Percentiles rank a stretch among this genome's conserved stretches.
phyloP scores from a whole-genome alignment of 2,888 invertebrate genomes.

The Perdita meconis region DNA sequence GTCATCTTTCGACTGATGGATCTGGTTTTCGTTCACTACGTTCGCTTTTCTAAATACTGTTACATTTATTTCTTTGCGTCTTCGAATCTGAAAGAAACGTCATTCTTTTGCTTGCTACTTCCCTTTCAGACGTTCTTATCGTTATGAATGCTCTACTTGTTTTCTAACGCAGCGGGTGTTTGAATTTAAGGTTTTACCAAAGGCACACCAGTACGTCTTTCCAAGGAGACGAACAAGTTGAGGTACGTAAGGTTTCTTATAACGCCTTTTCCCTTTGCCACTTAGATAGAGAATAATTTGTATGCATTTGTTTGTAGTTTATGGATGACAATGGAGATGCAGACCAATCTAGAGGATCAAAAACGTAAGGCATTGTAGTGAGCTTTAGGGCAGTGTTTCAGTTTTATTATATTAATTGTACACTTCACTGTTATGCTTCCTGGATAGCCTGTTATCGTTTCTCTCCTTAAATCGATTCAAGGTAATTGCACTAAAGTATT shows the following conservation, averaged over 20 bases:
- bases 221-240: slow-evolving; percentile 79
- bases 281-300: neutral
- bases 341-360: slow-evolving; percentile 70
- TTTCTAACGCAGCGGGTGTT: slow-evolving; percentile 22
- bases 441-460: slow-evolving; percentile 80
- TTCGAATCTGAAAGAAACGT: no score
- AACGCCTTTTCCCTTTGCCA: neutral
- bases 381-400: slow-evolving; percentile 31
- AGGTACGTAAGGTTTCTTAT: slow-evolving; percentile 68
- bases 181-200: slow-evolving; percentile 74
- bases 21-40: no score
- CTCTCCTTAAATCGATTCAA: slow-evolving; percentile 80
- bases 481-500: slow-evolving; percentile 66
- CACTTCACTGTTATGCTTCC: slow-evolving; percentile 71
- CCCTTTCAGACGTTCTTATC: no score
- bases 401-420: slow-evolving; percentile 59
- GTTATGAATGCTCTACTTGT: neutral
- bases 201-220: slow-evolving; percentile 76
- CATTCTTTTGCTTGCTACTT: no score
- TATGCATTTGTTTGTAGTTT: slow-evolving; percentile 54
- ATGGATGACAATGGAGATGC: slow-evolving; percentile 66
- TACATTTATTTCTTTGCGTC: no score
- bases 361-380: slow-evolving; percentile 69
- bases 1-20: no score
- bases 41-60: no score